phyloP scores from a whole-genome alignment of 2,888 invertebrate species.

The Dicyrtomina minuta region DNA sequence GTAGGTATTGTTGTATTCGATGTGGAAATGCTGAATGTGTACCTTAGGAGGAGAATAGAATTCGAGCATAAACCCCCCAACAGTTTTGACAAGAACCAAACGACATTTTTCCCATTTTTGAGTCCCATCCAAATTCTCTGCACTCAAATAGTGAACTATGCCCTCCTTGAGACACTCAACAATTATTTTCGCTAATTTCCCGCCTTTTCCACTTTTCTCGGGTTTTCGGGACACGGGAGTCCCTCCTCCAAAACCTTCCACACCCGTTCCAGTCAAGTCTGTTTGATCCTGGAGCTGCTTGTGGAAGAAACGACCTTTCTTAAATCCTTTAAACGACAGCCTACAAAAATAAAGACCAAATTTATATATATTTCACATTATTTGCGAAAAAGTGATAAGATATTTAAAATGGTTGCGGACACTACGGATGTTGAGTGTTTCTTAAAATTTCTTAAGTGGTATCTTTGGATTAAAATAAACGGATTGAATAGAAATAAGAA shows the following conservation, averaged over 20 bases:
- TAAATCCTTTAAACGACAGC: slow-evolving; percentile 83
- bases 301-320: slow-evolving; percentile 80
- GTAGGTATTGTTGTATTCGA: too few relatives aligned
- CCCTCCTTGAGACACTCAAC: slow-evolving; percentile 94
- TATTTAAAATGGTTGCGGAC: background rate
- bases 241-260: slow-evolving; percentile 48
- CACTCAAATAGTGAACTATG: slow-evolving; percentile 85
- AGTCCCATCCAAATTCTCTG: slow-evolving; percentile 84
- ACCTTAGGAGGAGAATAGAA: slow-evolving; percentile 92
- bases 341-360: slow-evolving; percentile 57
- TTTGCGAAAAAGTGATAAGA: background rate
- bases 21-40: too few relatives aligned
- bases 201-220: slow-evolving; percentile 72
- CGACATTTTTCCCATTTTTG: slow-evolving; percentile 94
- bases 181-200: slow-evolving; percentile 84
- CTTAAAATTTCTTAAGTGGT: background rate
- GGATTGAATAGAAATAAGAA: too few relatives aligned
- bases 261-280: slow-evolving; percentile 59
- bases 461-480: too few relatives aligned
- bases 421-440: background rate
- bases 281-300: slow-evolving; percentile 88
- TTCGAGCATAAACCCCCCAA: slow-evolving; percentile 91
- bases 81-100: slow-evolving; percentile 85
- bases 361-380: background rate
- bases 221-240: slow-evolving; percentile 55